Evolutionary conservation across 2,113 vertebrate species (phyloP), one percentile per base, ranked within the genome.

Genomic region (Piaya cayana): DNA sequence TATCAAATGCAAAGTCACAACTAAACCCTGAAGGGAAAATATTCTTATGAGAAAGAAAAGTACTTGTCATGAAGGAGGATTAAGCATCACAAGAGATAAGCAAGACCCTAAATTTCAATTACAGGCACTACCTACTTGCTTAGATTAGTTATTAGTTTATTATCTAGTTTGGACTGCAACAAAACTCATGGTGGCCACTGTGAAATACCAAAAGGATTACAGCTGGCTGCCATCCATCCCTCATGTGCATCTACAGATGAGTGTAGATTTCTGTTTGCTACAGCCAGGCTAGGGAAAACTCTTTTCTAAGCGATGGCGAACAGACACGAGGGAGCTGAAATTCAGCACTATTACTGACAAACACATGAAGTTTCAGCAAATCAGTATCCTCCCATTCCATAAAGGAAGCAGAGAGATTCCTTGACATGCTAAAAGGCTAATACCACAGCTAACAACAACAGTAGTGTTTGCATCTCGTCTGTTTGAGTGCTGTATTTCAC

Each of bases 61-160:
- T 19, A 63, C 32, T 77, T 64, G 52, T 70, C 88, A 70, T 82
- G 78, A 82, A 67, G 2, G 5, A 50, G 71, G 90, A 88, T 90
- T 69, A 80, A 91, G 75, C 14, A 3, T 42, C 50, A 62, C 3
- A 15, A 89, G 59, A 89, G 76, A 93, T 58, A 94, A 95, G 72
- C 58, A 84, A 11, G 92, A 88, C 19, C 52, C 34, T 67, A 84
- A 39, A 92, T 87, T 92, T 92, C 86, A 92, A 75, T 86, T 88
- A 63, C 75, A 88, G 91, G 68, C 47, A 50, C 65, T 37, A 64
- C 17, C 11, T 50, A 76, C 69, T 80, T 81, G 92, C 69, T 92
- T 27, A 32, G 64, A 68, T 75, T 77, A 90, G 56, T 67, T 95
- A 69, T 65, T 83, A 86, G 52, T 49, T 94, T 70, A 71, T 91